Evolutionary conservation across 2,797 vertebrate species (phyloP).

Genomic region (Pempheris klunzingeri): DNA sequence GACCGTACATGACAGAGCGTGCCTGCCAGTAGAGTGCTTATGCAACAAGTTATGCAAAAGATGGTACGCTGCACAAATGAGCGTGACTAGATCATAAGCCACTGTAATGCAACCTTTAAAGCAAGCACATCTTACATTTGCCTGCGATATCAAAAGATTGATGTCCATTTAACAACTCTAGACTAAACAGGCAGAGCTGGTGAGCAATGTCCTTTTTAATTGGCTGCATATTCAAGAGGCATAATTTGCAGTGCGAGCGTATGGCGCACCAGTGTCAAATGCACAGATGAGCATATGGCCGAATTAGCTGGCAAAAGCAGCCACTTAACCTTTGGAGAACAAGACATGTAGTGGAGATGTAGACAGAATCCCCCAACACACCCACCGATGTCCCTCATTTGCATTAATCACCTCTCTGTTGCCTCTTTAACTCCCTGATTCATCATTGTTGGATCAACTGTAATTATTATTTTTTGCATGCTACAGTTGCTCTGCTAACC

Average conservation of each 20-base stretch:
- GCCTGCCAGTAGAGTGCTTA: slow-evolving; percentile 76
- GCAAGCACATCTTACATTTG: slow-evolving; percentile 42
- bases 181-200: slow-evolving; percentile 12
- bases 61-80: slow-evolving; percentile 56
- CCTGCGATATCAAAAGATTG: slow-evolving; percentile 29
- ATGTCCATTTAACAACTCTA: slow-evolving; percentile 40
- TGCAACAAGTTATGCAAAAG: slow-evolving; percentile 82
- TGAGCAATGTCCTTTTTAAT: slow-evolving; percentile 45
- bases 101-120: slow-evolving; percentile 56
- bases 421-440: slow-evolving; percentile 57
- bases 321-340: slow-evolving; percentile 78
- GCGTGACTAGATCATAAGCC: slow-evolving; percentile 63
- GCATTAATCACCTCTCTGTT: slow-evolving; percentile 70
- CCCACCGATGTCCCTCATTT: slow-evolving; percentile 61
- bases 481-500: slow-evolving; percentile 24
- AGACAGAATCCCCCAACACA: slow-evolving; percentile 46
- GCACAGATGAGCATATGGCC: slow-evolving; percentile 77
- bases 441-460: slow-evolving; percentile 47
- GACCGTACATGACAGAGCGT: slow-evolving; percentile 68
- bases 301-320: slow-evolving; percentile 72
- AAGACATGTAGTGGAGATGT: slow-evolving; percentile 68
- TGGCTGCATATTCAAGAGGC: slow-evolving; percentile 66
- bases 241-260: slow-evolving; percentile 59
- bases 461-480: slow-evolving; percentile 42
- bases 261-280: slow-evolving; percentile 64